Evolutionary conservation across 2,113 vertebrate species (phyloP).

Genomic region (Smithornis capensis): DNA sequence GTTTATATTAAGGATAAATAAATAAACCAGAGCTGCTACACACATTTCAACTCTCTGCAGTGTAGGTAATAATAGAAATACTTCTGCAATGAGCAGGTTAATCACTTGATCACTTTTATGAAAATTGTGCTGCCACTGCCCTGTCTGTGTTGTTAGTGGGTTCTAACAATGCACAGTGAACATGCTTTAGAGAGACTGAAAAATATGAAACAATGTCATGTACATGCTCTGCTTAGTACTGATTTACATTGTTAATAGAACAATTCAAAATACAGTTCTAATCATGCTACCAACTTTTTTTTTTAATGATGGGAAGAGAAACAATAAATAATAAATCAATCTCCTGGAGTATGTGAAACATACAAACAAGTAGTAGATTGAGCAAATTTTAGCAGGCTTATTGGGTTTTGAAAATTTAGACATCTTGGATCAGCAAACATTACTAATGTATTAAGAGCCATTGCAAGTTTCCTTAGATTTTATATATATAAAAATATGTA

Average conservation of each 20-base stretch:
- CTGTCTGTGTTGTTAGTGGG: background rate
- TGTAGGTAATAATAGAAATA: background rate
- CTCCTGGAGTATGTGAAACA: background rate
- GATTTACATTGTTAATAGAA: background rate
- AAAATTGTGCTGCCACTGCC: constrained; percentile 5
- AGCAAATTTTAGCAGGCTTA: background rate
- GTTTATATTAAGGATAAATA: background rate
- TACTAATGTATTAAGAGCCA: background rate
- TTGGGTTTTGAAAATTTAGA: background rate
- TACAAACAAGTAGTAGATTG: background rate
- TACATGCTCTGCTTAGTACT: background rate
- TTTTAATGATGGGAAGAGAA: background rate
- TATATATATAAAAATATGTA: background rate
- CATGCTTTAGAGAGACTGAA: background rate
- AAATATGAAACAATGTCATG: background rate
- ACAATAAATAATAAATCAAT: background rate
- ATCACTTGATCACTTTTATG: background rate
- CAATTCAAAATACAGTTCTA: background rate
- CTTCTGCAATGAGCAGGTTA: background rate
- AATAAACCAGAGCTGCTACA: background rate
- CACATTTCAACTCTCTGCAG: background rate
- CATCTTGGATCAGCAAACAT: background rate
- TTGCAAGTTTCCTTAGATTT: background rate
- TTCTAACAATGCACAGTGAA: background rate
- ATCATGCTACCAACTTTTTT: background rate